These are phyloP conservation scores for Lepas anatifera DNA, from an alignment of 2,888 invertebrate genomes.

Conservation along the genomic window DNA sequence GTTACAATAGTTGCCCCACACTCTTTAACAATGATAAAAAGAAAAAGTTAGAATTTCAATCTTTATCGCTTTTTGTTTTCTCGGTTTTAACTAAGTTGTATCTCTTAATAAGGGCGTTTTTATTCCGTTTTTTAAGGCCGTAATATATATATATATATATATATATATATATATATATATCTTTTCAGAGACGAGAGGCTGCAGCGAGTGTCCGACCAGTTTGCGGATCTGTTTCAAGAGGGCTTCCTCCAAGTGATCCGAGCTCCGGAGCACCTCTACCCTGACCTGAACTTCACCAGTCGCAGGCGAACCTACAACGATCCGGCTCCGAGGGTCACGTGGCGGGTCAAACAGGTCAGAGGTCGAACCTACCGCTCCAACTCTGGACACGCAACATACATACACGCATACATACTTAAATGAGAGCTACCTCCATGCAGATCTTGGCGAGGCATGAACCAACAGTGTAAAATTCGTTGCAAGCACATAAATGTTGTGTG, in stretches of 20 bases:
- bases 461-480: no score
- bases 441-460: no score
- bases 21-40: no score
- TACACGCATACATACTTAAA: not conserved
- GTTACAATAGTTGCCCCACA: no score
- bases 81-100: not conserved
- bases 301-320: slow-evolving; percentile 32
- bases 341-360: slow-evolving; percentile 34
- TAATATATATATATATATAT: slow-evolving; percentile 20
- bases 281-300: slow-evolving; percentile 28
- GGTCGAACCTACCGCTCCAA: not conserved
- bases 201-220: slow-evolving; percentile 25
- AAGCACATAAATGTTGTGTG: not conserved
- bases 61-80: not conserved
- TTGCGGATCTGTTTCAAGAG: slow-evolving; percentile 27
- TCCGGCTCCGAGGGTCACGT: slow-evolving; percentile 30
- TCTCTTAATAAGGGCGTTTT: not conserved
- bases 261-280: slow-evolving; percentile 28
- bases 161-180: not conserved
- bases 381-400: not conserved
- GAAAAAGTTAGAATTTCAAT: no score
- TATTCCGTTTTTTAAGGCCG: not conserved
- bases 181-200: slow-evolving; percentile 16
- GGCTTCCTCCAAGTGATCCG: slow-evolving; percentile 34
- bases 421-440: not conserved